A percentile compares a stretch with the other conserved stretches of the same genome.
phyloP scores from a whole-genome alignment of 2,113 vertebrate species.

The Lamprologus callipterus region DNA sequence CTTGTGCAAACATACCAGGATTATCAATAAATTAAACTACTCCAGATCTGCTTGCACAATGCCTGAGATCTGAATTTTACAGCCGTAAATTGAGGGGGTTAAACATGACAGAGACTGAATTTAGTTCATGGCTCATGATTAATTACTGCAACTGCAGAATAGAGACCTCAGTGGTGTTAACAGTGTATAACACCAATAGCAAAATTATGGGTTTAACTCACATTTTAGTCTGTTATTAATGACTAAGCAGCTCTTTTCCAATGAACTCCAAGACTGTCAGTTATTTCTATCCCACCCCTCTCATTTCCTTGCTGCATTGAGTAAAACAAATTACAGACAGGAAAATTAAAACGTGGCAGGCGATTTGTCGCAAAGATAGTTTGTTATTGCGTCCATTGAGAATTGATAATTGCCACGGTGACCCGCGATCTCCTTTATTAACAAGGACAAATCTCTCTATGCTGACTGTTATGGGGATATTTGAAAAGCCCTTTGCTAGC shows the following conservation, averaged over 20 bases:
- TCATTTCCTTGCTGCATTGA: constrained; percentile 4
- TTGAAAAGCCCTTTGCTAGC: constrained; percentile 36
- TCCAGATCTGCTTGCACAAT: not conserved
- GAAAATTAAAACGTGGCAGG: constrained; percentile 42
- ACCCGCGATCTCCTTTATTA: constrained; percentile 60
- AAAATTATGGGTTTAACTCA: constrained; percentile 29
- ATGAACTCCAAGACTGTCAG: constrained; percentile 28
- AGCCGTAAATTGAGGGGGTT: not conserved
- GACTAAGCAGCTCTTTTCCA: constrained; percentile 23
- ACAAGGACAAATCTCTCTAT: constrained; percentile 27
- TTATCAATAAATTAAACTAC: constrained; percentile 21
- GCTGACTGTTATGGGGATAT: not conserved
- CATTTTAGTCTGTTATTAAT: constrained; percentile 50
- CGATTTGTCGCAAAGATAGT: constrained; percentile 61
- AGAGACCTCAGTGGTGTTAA: constrained; percentile 8
- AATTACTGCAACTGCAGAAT: constrained; percentile 5
- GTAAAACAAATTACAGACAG: constrained; percentile 49
- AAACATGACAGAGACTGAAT: constrained; percentile 33
- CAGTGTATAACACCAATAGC: constrained; percentile 1
- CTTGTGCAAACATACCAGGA: not conserved
- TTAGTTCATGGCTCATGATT: not conserved
- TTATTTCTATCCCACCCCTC: not conserved
- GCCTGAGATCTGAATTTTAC: not conserved
- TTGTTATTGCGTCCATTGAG: constrained; percentile 58
- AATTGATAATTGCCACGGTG: constrained; percentile 59